Base-by-base conservation (phyloP, 2,797 vertebrate species). In the Eremophila alpestris region DNA sequence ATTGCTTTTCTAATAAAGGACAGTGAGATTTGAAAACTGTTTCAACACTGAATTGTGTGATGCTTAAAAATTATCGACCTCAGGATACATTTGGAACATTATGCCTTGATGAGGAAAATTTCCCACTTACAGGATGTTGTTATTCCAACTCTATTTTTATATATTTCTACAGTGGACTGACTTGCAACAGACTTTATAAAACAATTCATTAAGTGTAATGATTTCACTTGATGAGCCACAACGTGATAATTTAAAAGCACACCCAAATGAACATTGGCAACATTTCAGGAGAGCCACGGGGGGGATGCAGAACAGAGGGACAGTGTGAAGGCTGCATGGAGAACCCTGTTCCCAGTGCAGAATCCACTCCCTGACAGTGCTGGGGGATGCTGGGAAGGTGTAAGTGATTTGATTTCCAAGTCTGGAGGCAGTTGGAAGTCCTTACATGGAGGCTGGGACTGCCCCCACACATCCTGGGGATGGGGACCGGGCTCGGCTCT, bases 1-100 rank as follows among this genome's bases (percentile, higher is more conserved):
- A 96, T 90, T 74, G 58, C 87, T 96, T 97, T 73, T 90, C 80
- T 94, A 96, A 71, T 93, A 96, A 96, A 96, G 89, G 86, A 95
- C 89, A 89, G 69, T 70, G 70, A 93, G 71, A 87, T 73, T 32
- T 78, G 67, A 93, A 90, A 96, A 89, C 65, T 86, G 67, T 84
- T 95, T 95, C 48, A 91, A 75, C 49, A 55, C 3, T 91, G 85
- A 95, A 48, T 43, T 88, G 55, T 49, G 64, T 5, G 75, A 85
- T 77, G 55, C 69, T 91, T 92, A 83, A 60, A 91, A 94, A 74
- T 56, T 41, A 81, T 8, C 8, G 2, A 70, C 77, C 52, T 90
- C 83, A 58, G 80, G 89, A 88, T 62, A 58, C 3, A 0, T 58
- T 79, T 83, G 69, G 55, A 88, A 81, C 38, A 9, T 65, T 11